Conservation (phyloP, 2,797 vertebrate genomes). For the Erethizon dorsatum region DNA sequence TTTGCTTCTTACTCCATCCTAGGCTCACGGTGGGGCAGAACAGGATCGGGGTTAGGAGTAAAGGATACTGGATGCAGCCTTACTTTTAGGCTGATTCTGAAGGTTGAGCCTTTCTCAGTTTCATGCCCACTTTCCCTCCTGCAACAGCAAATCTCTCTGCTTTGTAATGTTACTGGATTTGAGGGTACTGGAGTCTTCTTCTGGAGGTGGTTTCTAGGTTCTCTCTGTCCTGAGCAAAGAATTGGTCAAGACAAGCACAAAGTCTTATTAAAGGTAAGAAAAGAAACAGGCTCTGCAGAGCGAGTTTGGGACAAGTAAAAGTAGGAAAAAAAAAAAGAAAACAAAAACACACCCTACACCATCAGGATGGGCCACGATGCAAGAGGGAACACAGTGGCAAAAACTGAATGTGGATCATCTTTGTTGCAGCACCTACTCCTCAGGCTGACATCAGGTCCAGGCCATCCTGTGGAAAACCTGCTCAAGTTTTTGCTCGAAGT, state of each 20-base stretch:
- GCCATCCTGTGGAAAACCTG: not conserved
- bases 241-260: not conserved
- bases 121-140: not conserved
- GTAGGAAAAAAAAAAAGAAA: not conserved
- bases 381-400: not conserved
- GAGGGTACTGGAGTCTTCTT: not conserved
- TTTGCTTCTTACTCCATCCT: not conserved
- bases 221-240: not conserved
- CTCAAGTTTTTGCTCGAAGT: not conserved
- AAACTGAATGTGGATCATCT: not conserved
- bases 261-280: not conserved
- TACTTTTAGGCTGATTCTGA: not conserved
- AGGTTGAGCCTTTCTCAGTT: not conserved
- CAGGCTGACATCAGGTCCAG: not conserved
- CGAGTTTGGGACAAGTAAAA: not conserved
- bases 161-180: not conserved
- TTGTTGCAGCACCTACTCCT: not conserved
- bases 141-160: not conserved
- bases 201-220: not conserved
- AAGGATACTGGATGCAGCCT: not conserved
- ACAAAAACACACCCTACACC: not conserved
- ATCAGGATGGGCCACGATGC: not conserved
- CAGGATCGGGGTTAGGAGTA: fast-evolving
- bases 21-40: too few relatives aligned
- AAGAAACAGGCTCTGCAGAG: not conserved